Conservation (phyloP, 2,113 vertebrate species). For the Eretmochelys imbricata region DNA sequence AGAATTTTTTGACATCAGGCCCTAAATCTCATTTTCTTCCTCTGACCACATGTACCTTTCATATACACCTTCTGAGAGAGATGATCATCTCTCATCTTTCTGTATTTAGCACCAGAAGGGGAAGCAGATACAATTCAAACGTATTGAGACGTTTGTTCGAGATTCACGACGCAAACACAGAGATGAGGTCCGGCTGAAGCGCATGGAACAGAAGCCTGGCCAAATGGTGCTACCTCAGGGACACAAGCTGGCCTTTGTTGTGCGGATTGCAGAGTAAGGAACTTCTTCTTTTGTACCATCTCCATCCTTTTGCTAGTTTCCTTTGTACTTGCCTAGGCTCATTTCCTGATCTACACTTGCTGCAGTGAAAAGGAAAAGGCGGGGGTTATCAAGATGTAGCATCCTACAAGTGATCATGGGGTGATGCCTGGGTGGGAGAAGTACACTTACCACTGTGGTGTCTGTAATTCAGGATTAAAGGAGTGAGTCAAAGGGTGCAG, state of each 20-base stretch:
- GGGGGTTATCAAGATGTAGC: background rate
- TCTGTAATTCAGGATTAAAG: slow-evolving; percentile 82
- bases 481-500: slow-evolving; percentile 84
- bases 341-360: background rate
- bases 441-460: rapidly evolving
- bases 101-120: slow-evolving; percentile 79
- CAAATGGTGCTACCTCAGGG: slow-evolving; percentile 72
- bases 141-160: slow-evolving; percentile 88
- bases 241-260: slow-evolving; percentile 87
- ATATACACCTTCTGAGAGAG: background rate
- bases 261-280: slow-evolving; percentile 87
- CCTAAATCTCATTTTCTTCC: background rate
- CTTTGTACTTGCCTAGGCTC: rapidly evolving
- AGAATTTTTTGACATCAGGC: background rate
- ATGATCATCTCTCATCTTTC: background rate
- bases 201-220: slow-evolving; percentile 77
- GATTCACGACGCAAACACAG: slow-evolving; percentile 82
- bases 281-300: background rate
- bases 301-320: rapidly evolving
- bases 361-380: background rate
- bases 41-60: background rate
- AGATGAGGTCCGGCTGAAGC: slow-evolving; percentile 82
- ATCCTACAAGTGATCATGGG: background rate
- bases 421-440: background rate
- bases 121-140: slow-evolving; percentile 86